Evolutionary conservation across 2,113 vertebrate genomes (phyloP).

Genomic region (Vombatus ursinus): DNA sequence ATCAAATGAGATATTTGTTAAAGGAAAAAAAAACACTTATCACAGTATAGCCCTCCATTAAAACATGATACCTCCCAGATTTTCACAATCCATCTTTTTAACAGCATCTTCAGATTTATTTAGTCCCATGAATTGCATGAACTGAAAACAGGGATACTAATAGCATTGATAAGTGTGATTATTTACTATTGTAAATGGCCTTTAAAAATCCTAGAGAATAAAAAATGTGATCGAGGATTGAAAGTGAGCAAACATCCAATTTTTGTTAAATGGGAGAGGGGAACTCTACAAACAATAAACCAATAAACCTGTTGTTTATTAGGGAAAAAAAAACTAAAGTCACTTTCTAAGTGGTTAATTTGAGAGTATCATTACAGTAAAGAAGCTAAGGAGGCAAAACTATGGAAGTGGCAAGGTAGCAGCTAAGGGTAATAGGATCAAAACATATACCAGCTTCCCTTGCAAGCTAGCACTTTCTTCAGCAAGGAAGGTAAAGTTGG

Average conservation of each 20-base stretch:
- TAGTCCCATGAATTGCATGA: background rate
- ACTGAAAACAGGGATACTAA: background rate
- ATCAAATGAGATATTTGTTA: background rate
- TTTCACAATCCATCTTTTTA: background rate
- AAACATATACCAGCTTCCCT: background rate
- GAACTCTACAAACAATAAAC: background rate
- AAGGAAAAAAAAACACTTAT: background rate
- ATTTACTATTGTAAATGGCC: background rate
- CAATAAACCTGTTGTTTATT: background rate
- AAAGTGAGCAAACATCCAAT: background rate
- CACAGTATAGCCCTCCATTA: background rate
- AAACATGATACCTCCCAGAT: background rate
- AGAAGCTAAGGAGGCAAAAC: background rate
- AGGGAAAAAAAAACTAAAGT: background rate
- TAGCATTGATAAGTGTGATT: background rate
- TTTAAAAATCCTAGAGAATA: background rate
- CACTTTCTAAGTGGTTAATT: background rate
- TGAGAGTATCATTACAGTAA: background rate
- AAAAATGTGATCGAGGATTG: background rate
- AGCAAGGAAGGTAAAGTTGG: background rate
- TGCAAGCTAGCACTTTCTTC: background rate
- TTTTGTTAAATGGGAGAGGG: background rate
- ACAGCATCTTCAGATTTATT: background rate
- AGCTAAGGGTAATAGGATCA: background rate
- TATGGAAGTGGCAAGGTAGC: background rate